phyloP scores from a whole-genome alignment of 2,113 vertebrate genomes.

The Leucopsar rothschildi region DNA sequence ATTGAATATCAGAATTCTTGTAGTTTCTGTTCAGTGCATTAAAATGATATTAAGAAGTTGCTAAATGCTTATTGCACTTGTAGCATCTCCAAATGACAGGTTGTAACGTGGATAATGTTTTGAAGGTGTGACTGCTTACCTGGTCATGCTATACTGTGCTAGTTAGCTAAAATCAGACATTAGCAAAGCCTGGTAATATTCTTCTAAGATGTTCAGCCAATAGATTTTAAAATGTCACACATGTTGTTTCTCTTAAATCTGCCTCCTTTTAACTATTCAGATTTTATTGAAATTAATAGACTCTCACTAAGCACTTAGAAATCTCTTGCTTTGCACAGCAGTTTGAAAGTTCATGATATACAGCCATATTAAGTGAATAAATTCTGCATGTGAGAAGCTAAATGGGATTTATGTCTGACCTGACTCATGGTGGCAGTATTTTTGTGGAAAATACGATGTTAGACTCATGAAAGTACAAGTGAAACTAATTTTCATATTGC shows the following conservation, averaged over 20 bases:
- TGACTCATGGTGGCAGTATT: slow-evolving; percentile 34
- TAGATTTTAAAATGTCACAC: neutral
- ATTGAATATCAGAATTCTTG: neutral
- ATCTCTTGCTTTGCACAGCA: neutral
- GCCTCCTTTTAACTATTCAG: neutral
- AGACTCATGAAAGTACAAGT: neutral
- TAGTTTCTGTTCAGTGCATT: neutral
- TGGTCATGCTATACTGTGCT: neutral
- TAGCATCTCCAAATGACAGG: neutral
- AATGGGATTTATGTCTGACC: neutral
- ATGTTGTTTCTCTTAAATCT: neutral
- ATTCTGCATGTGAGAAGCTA: neutral
- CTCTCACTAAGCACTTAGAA: neutral
- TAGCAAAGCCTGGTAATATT: neutral
- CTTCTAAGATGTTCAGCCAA: neutral
- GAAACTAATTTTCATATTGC: neutral
- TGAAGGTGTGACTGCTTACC: neutral
- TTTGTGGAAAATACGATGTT: neutral
- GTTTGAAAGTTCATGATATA: neutral
- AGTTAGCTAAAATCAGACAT: neutral
- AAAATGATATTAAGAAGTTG: neutral
- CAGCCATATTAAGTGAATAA: neutral
- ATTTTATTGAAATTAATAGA: neutral
- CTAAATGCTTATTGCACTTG: neutral
- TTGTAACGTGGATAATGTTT: neutral